Percentiles rank a stretch among this genome's conserved stretches.
These are phyloP conservation scores for Trichogramma pretiosum DNA, from an alignment of 1,140 invertebrate genomes.

Conservation along the genomic window DNA sequence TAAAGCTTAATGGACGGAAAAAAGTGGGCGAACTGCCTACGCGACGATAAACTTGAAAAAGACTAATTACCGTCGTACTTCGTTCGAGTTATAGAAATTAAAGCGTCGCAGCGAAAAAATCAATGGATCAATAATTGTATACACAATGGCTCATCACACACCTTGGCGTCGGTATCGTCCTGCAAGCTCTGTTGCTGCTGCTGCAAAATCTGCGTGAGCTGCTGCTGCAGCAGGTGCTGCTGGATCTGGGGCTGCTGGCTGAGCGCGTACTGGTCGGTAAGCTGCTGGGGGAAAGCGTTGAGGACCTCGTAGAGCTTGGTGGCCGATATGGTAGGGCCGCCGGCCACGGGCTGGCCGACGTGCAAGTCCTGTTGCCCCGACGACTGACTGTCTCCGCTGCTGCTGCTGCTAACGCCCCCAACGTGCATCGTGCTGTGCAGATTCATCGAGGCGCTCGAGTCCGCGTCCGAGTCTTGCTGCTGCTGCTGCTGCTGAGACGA, in stretches of 20 bases:
- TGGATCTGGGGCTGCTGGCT: constrained; percentile 42
- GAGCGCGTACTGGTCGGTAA: constrained; percentile 37
- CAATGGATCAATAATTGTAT: too few species aligned
- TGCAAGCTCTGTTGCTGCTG: constrained; percentile 18
- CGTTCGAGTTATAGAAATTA: not conserved
- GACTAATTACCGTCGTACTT: not conserved
- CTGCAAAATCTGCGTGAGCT: constrained; percentile 32
- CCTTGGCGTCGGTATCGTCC: too few species aligned
- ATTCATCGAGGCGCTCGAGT: constrained; percentile 24
- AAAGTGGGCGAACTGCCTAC: too few species aligned
- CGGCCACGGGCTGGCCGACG: constrained; percentile 28
- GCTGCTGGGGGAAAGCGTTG: constrained; percentile 44
- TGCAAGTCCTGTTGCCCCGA: constrained; percentile 27
- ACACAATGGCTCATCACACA: too few species aligned
- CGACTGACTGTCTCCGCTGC: constrained; percentile 21
- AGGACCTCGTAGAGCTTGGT: constrained; percentile 50
- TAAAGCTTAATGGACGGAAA: too few species aligned
- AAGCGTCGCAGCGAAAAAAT: not conserved
- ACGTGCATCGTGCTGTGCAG: constrained; percentile 34
- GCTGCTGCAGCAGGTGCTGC: constrained; percentile 42
- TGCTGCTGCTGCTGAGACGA: not conserved
- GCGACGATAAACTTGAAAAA: not conserved
- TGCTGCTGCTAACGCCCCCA: constrained; percentile 24
- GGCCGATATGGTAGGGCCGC: constrained; percentile 39
- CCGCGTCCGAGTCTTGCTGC: not conserved